A percentile compares a stretch with the other conserved stretches of the same genome.
phyloP scores from a whole-genome alignment of 1,140 invertebrate species.

The Platyscapa corneri region DNA sequence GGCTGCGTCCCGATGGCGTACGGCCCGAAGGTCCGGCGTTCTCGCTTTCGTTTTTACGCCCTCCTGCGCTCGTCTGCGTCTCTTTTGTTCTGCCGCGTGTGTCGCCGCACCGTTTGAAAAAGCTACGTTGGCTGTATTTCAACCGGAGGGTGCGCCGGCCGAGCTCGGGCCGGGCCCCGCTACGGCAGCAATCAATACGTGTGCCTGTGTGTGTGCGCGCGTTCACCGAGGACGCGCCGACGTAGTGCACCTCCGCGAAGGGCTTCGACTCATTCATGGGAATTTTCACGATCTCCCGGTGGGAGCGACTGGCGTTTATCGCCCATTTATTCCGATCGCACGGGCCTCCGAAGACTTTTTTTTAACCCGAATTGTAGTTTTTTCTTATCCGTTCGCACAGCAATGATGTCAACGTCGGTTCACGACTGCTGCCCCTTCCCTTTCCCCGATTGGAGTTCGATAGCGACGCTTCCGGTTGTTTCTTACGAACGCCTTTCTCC shows the following conservation, averaged over 20 bases:
- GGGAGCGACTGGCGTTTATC: neutral
- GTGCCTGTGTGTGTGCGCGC: too few species aligned
- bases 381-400: too few species aligned
- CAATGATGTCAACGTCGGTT: too few species aligned
- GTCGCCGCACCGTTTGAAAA: neutral
- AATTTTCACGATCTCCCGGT: neutral
- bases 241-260: neutral
- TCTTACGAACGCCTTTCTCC: too few species aligned
- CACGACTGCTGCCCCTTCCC: too few species aligned
- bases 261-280: neutral
- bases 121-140: neutral
- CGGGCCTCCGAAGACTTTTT: neutral
- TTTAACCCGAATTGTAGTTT: too few species aligned
- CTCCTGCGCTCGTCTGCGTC: neutral
- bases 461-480: too few species aligned
- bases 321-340: conserved; percentile 19
- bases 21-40: neutral
- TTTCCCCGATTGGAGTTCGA: too few species aligned
- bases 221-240: conserved; percentile 11
- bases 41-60: neutral
- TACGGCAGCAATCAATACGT: conserved; percentile 24
- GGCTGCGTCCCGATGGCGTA: neutral
- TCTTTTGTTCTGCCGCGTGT: conserved; percentile 14
- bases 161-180: neutral
- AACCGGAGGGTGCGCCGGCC: too few species aligned